These are phyloP conservation scores for Rhopilema esculentum DNA, from an alignment of 30 jellyfish, hydroid and myxozoan genomes.

Conservation along the genomic window DNA sequence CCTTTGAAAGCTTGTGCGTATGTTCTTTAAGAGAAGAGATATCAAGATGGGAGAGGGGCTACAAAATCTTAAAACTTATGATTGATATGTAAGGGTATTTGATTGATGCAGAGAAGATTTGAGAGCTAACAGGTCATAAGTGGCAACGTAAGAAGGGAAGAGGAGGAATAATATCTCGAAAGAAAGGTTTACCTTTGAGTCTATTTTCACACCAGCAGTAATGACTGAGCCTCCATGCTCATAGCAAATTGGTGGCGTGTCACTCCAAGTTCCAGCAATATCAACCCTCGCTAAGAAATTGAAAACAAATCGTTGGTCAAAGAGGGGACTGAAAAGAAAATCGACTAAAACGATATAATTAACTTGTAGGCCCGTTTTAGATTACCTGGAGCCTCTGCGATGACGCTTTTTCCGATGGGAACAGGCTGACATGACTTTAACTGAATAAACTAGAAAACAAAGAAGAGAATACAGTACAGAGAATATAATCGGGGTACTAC, in stretches of 20 bases:
- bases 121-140: too few species aligned
- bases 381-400: slow-evolving; percentile 97
- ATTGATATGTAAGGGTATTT: too few species aligned
- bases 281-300: slow-evolving; percentile 87
- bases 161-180: too few species aligned
- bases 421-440: slow-evolving; percentile 64
- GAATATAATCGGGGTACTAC: neutral
- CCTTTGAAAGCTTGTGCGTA: too few species aligned
- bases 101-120: too few species aligned
- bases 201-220: slow-evolving; percentile 83
- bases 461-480: neutral
- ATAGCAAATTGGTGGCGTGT: slow-evolving; percentile 98
- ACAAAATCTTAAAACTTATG: too few species aligned
- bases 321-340: neutral
- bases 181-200: slow-evolving; percentile 68
- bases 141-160: too few species aligned
- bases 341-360: neutral
- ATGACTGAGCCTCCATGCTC: slow-evolving; percentile 97
- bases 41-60: too few species aligned
- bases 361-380: neutral
- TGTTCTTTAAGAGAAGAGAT: too few species aligned
- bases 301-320: neutral
- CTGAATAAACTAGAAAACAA: slow-evolving; percentile 69
- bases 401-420: slow-evolving; percentile 77
- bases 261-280: slow-evolving; percentile 98